Evolutionary conservation across 2,113 vertebrate species (phyloP), one percentile per base, ranked within the genome.

Genomic region (Syngnathus floridae): DNA sequence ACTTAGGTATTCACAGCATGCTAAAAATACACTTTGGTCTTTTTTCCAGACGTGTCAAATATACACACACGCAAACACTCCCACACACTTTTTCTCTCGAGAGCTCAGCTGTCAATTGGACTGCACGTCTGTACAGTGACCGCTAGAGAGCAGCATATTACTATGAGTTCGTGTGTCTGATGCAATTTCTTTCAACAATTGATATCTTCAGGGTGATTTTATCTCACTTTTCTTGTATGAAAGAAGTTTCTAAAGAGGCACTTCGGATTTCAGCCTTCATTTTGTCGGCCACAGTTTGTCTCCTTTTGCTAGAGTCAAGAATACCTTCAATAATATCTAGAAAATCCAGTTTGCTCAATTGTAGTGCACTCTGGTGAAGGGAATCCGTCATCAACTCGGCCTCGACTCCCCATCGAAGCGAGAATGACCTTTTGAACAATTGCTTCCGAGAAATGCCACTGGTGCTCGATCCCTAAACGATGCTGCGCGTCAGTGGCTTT

Each of bases 1-100:
- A 31, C 51, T 56, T 40, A 71, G 66, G 70, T 69, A 79, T 74
- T 66, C 71, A 64, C 62, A 66, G 71, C 56, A 72, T 66, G 75
- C 84, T 82, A 86, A 80, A 87, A 87, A 89, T 89, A 86, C 70
- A 19, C 79, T 73, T 60, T 70, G 77, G 85, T 87, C 84, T 82
- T 79, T 76, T 88, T 88, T 88, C 82, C 65, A 62, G 55, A 77
- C 40, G n/a, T 68, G 62, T 79, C 43, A 74, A 72, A 73, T 70
- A 11, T 55, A 71, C 74, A 40, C 21, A 54, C 48, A n/a, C 48
- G 9, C 38, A 74, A 72, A 74, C 72, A 41, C 61, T 56, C 65
- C 70, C 74, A 40, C n/a, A 52, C 46, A 19, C 46, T 31, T 31
- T 31, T 31, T 31, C 26, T 31, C 26, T 31, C 11, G 9, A 43